Conservation (phyloP, 2,113 vertebrate species). For the Ageneiosus marmoratus region DNA sequence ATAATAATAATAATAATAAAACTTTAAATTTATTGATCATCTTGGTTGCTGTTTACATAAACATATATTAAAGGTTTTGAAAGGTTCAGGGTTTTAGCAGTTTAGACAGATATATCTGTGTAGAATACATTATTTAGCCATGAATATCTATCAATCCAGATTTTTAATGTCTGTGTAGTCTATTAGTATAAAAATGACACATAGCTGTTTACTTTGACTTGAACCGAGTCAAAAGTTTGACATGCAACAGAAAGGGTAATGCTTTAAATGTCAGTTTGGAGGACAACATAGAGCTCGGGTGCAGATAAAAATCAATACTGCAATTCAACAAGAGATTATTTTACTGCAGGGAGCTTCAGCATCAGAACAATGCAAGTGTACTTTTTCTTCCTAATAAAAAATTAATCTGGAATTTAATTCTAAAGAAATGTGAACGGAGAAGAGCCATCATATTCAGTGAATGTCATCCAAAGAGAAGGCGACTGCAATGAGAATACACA, state of each 20-base stretch:
- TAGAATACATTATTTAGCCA: neutral
- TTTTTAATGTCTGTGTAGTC: neutral
- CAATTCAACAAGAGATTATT: constrained; percentile 30
- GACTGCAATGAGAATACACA: constrained; percentile 33
- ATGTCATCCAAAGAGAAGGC: constrained; percentile 28
- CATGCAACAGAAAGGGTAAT: constrained; percentile 18
- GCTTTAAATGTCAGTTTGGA: constrained; percentile 40
- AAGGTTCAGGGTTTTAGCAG: neutral
- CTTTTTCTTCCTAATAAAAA: constrained; percentile 38
- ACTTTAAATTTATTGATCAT: too few species aligned
- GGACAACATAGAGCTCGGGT: constrained; percentile 26
- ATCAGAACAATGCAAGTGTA: neutral
- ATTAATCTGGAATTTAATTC: constrained; percentile 16
- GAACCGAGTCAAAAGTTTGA: constrained; percentile 16
- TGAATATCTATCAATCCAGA: neutral
- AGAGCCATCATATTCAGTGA: constrained; percentile 16
- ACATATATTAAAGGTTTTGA: too few species aligned
- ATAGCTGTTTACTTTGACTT: constrained; percentile 11
- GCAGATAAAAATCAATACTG: constrained; percentile 25
- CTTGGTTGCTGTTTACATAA: too few species aligned
- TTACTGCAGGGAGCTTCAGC: constrained; percentile 2
- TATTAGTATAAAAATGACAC: constrained; percentile 7
- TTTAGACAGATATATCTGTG: neutral
- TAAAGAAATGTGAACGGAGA: neutral
- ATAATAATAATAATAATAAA: too few species aligned